Percentiles rank a stretch among this genome's conserved stretches.
Conservation (phyloP, 2,797 vertebrate genomes). For the Pangasius djambal region DNA sequence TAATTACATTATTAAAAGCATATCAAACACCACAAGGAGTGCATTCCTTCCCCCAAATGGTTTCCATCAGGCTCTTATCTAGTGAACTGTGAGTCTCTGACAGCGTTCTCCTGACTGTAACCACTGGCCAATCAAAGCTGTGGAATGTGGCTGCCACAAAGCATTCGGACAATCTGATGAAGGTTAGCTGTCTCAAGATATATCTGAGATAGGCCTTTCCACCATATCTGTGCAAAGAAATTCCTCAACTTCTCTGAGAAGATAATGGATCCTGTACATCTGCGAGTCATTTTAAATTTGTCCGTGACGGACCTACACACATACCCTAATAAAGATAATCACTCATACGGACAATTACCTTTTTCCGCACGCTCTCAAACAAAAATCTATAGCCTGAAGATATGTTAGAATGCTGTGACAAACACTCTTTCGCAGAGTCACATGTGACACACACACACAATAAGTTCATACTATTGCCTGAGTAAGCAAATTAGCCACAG, state of each 20-base stretch:
- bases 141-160: conserved; percentile 64
- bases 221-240: conserved; percentile 69
- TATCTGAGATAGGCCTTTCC: conserved; percentile 71
- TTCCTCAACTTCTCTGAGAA: conserved; percentile 66
- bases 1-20: conserved; percentile 48
- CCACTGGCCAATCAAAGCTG: conserved; percentile 35
- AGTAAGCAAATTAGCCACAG: conserved; percentile 79
- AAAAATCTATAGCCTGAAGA: conserved; percentile 40
- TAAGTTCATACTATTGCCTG: conserved; percentile 72
- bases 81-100: conserved; percentile 33
- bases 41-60: conserved; percentile 49
- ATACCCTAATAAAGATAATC: conserved; percentile 38
- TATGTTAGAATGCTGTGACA: conserved; percentile 62
- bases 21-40: conserved; percentile 38
- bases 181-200: conserved; percentile 71
- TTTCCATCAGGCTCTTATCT: conserved; percentile 52
- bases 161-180: conserved; percentile 74
- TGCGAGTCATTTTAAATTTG: conserved; percentile 68
- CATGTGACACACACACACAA: conserved; percentile 33
- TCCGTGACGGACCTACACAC: conserved; percentile 46
- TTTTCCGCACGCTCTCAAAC: conserved; percentile 50
- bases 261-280: conserved; percentile 69
- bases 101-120: conserved; percentile 35
- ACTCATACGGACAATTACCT: conserved; percentile 37
- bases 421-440: conserved; percentile 59